Percentiles rank a stretch among this genome's conserved stretches.
Conservation (phyloP, 2,888 invertebrate species). For the Drosophila colorata region DNA sequence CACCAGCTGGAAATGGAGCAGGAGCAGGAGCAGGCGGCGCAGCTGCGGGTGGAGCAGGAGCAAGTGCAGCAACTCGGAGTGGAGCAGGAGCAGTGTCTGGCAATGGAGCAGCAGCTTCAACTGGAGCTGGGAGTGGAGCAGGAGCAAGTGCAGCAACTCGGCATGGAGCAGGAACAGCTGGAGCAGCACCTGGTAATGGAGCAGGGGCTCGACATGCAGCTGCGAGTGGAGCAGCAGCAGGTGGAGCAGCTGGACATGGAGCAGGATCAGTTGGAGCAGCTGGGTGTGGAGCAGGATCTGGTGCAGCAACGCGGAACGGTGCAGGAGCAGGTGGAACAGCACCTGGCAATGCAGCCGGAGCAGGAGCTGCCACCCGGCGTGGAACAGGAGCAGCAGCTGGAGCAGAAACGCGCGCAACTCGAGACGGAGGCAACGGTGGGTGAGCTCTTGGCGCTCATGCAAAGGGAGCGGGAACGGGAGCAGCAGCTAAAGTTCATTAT, state of each 20-base stretch:
- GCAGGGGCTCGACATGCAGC: background rate
- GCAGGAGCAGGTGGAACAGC: constrained; percentile 13
- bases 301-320: too few species aligned
- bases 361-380: too few species aligned
- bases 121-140: background rate
- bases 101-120: background rate
- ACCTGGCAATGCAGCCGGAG: background rate
- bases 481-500: too few species aligned
- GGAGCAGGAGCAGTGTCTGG: constrained; percentile 3
- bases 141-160: background rate
- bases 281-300: too few species aligned
- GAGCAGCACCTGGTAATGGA: background rate
- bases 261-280: too few species aligned
- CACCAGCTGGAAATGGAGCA: background rate
- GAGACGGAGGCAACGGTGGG: too few species aligned
- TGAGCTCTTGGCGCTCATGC: too few species aligned
- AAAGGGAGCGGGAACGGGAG: constrained; percentile 3
- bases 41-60: background rate
- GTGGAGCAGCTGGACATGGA: too few species aligned
- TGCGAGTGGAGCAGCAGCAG: background rate
- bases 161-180: background rate
- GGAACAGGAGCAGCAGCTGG: background rate
- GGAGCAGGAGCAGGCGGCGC: constrained; percentile 3
- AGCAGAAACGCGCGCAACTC: too few species aligned
- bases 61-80: background rate